Evolutionary conservation across 2,888 invertebrate genomes (phyloP).

Genomic region (Cephus sareptanus): DNA sequence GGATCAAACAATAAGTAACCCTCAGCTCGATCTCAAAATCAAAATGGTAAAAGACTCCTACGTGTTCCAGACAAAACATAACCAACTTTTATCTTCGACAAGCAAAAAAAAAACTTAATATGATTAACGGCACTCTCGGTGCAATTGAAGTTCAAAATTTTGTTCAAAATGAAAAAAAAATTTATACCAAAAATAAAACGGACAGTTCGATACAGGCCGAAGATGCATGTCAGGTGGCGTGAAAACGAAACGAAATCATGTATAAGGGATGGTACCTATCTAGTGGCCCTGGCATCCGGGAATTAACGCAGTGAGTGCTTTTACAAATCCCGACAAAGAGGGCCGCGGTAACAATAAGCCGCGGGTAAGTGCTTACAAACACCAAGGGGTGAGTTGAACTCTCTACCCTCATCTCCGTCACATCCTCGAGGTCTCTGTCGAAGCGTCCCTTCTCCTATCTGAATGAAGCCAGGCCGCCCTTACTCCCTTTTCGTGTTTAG

Average conservation of each 20-base stretch:
- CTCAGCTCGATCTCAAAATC: not conserved
- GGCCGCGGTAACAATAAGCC: slow-evolving; percentile 56
- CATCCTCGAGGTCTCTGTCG: not conserved
- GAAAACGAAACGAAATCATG: slow-evolving; percentile 19
- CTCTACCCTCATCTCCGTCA: not conserved
- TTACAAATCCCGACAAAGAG: slow-evolving; percentile 57
- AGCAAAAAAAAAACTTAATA: too few species aligned
- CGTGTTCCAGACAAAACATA: not conserved
- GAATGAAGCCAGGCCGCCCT: not conserved
- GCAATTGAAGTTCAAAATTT: too few species aligned
- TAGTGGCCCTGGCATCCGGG: slow-evolving; percentile 34
- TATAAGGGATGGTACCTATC: slow-evolving; percentile 11
- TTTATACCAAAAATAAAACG: not conserved
- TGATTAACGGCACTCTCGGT: too few species aligned
- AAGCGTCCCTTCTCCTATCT: not conserved
- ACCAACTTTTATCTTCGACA: not conserved
- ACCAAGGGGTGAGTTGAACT: slow-evolving; percentile 35
- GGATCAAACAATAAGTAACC: slow-evolving; percentile 36
- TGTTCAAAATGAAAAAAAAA: not conserved
- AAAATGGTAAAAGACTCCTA: not conserved
- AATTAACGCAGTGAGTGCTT: slow-evolving; percentile 57
- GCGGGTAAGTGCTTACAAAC: slow-evolving; percentile 55
- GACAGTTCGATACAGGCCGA: not conserved
- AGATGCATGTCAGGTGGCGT: not conserved
- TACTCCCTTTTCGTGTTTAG: not conserved